A percentile compares a stretch with the other conserved stretches of the same genome.
phyloP scores from a whole-genome alignment of 2,888 invertebrate species.

The Arenicola marina region DNA sequence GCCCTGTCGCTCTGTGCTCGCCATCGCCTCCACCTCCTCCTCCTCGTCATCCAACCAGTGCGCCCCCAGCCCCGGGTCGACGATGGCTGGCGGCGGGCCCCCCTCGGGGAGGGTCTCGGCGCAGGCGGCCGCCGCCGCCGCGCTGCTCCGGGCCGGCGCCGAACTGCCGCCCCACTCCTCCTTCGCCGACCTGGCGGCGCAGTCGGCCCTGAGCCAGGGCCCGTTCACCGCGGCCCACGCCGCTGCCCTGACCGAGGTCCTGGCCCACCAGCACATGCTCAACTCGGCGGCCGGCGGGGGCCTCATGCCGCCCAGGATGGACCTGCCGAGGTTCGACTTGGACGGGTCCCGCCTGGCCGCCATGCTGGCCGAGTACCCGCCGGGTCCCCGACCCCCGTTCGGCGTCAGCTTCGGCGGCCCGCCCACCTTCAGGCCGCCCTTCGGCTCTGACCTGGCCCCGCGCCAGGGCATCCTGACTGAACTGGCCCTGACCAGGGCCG shows the following conservation, averaged over 20 bases:
- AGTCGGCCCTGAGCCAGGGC: not conserved
- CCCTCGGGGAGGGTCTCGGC: not conserved
- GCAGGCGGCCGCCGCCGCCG: not conserved
- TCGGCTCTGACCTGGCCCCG: not conserved
- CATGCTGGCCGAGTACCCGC: not conserved
- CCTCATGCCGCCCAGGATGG: not conserved
- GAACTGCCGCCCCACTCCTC: not conserved
- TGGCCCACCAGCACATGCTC: not conserved
- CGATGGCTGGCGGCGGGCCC: not conserved
- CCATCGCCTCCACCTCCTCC: not conserved
- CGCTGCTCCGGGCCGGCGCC: not conserved
- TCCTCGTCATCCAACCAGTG: not conserved
- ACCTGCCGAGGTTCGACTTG: not conserved
- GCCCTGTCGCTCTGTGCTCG: too few species aligned
- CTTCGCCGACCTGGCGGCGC: slow-evolving; percentile 1
- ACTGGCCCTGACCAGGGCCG: not conserved
- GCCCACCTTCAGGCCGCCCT: slow-evolving; percentile 5
- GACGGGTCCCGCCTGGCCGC: not conserved
- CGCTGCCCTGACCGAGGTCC: not conserved
- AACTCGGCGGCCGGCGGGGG: not conserved
- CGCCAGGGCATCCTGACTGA: not conserved
- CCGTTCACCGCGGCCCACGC: not conserved
- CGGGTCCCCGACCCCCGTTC: not conserved
- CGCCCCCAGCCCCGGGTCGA: not conserved
- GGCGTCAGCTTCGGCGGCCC: slow-evolving; percentile 8